A percentile compares a stretch with the other conserved stretches of the same genome.
Evolutionary conservation across 2,797 vertebrate species (phyloP).

Genomic region (Leptodactylus fallax): DNA sequence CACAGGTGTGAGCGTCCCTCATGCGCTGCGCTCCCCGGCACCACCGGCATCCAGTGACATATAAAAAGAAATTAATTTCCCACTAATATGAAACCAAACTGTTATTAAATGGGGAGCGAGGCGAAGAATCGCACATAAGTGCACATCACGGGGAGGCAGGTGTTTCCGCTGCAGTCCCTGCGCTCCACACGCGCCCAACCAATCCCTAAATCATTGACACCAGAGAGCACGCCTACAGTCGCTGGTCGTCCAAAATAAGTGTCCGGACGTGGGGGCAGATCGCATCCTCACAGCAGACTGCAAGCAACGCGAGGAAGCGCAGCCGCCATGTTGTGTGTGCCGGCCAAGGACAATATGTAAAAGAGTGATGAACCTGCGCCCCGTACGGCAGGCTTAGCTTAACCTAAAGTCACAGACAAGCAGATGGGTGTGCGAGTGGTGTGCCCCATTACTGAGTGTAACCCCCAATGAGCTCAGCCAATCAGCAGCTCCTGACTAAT

Average conservation of each 20-base stretch:
- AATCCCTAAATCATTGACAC: background rate
- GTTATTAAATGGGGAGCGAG: slow-evolving; percentile 56
- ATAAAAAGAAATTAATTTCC: slow-evolving; percentile 65
- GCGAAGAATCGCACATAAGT: slow-evolving; percentile 54
- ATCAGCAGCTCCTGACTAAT: no score
- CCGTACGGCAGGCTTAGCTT: no score
- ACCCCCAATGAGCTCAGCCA: no score
- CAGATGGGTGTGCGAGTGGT: no score
- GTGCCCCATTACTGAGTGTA: no score
- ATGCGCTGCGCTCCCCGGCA: slow-evolving; percentile 23
- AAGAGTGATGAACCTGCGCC: no score
- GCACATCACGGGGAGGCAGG: slow-evolving; percentile 57
- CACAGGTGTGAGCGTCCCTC: slow-evolving; percentile 52
- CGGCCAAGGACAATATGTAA: background rate
- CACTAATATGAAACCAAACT: slow-evolving; percentile 63
- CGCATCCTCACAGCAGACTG: no score
- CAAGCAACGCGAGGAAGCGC: background rate
- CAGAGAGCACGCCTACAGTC: background rate
- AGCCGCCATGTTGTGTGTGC: background rate
- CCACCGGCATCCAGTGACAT: slow-evolving; percentile 57
- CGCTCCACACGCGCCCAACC: slow-evolving; percentile 38
- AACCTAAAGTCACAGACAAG: no score
- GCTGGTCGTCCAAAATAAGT: background rate
- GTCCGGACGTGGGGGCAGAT: background rate
- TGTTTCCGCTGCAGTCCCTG: slow-evolving; percentile 56